Conservation (phyloP, 2,888 invertebrate species). For the Lutraria lutraria region DNA sequence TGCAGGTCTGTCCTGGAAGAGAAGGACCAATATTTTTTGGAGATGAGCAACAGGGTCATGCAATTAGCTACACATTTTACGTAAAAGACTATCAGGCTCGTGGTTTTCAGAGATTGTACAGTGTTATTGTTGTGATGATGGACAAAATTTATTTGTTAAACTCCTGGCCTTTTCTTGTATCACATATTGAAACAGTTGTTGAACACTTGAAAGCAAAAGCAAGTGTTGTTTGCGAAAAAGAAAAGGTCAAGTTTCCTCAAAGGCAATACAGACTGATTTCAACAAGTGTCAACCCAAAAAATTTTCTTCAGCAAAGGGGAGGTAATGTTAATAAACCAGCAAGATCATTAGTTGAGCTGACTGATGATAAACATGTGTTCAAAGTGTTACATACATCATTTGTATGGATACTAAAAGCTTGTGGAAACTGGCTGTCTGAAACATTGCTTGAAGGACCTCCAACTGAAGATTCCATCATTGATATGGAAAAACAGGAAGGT, state of each 20-base stretch:
- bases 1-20: constrained; percentile 90
- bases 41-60: constrained; percentile 94
- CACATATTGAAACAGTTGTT: constrained; percentile 89
- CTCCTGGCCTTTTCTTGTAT: constrained; percentile 92
- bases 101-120: constrained; percentile 95
- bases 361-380: constrained; percentile 87
- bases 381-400: constrained; percentile 86
- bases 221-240: constrained; percentile 75
- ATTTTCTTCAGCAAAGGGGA: constrained; percentile 85
- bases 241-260: constrained; percentile 82
- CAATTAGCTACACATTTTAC: constrained; percentile 95
- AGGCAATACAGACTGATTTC: constrained; percentile 88
- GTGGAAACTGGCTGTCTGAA: constrained; percentile 86
- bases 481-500: constrained; percentile 87
- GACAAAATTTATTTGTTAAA: constrained; percentile 92
- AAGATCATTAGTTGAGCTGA: constrained; percentile 86
- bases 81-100: constrained; percentile 95
- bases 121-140: constrained; percentile 94
- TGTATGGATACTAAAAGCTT: constrained; percentile 87
- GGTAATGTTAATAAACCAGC: constrained; percentile 84
- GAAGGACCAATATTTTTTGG: constrained; percentile 97
- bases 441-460: constrained; percentile 87
- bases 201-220: constrained; percentile 90
- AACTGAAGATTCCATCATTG: constrained; percentile 87
- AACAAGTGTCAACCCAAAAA: constrained; percentile 80